phyloP scores from a whole-genome alignment of 2,888 invertebrate species.

The Latrodectus elegans region DNA sequence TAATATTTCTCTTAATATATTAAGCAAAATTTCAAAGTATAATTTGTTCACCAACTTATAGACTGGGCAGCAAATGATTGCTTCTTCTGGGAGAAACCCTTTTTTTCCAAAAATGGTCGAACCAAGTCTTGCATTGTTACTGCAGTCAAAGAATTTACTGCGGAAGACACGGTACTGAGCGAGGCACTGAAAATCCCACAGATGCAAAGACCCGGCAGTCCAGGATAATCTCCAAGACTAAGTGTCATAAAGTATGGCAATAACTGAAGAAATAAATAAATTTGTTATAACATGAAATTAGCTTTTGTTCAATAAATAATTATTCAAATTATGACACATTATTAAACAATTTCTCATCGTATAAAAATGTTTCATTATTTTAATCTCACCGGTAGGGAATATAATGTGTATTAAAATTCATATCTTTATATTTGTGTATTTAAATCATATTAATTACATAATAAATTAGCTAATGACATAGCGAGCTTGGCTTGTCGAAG shows the following conservation, averaged over 20 bases:
- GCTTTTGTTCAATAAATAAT: background rate
- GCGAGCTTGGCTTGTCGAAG: no score
- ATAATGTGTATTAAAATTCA: background rate
- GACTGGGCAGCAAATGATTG: slow-evolving; percentile 51
- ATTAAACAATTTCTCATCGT: background rate
- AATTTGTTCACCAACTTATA: slow-evolving; percentile 56
- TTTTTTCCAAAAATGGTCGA: slow-evolving; percentile 20
- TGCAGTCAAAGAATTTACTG: slow-evolving; percentile 61
- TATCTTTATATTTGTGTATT: no score
- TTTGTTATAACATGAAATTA: background rate
- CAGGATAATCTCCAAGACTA: slow-evolving; percentile 43
- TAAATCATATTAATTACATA: no score
- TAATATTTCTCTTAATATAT: no score
- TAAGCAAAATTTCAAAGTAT: no score
- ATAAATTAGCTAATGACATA: no score
- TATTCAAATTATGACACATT: background rate
- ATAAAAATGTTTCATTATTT: background rate
- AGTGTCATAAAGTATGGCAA: slow-evolving; percentile 83
- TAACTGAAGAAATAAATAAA: slow-evolving; percentile 75
- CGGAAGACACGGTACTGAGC: slow-evolving; percentile 63
- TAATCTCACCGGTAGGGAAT: background rate
- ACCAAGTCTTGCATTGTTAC: slow-evolving; percentile 66
- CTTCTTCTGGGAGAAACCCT: slow-evolving; percentile 44
- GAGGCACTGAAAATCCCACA: slow-evolving; percentile 67
- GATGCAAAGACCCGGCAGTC: slow-evolving; percentile 61